phyloP scores from a whole-genome alignment of 2,797 vertebrate genomes.

The Paratrypauchen microcephalus region DNA sequence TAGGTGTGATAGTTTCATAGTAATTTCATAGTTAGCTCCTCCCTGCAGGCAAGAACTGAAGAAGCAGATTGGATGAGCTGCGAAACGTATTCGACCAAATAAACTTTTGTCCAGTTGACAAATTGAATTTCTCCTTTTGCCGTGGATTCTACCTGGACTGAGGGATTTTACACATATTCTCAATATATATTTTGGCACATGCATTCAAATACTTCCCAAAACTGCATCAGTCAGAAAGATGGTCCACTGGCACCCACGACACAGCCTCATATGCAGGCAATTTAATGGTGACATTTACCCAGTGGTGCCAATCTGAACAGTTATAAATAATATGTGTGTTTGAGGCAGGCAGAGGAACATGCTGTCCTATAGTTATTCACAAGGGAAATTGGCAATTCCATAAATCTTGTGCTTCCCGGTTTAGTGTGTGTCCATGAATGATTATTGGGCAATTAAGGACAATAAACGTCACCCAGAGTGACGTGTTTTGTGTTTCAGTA shows the following conservation, averaged over 20 bases:
- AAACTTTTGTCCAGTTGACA: no score
- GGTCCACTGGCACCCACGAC: constrained; percentile 15
- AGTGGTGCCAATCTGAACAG: constrained; percentile 9
- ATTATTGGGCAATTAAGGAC: not conserved
- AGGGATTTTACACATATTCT: no score
- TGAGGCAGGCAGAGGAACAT: not conserved
- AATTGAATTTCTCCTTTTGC: no score
- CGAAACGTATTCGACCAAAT: no score
- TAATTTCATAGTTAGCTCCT: no score
- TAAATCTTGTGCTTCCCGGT: constrained; percentile 32
- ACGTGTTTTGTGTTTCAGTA: not conserved
- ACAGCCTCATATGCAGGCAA: constrained; percentile 14
- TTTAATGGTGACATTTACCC: constrained; percentile 29
- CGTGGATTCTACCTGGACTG: no score
- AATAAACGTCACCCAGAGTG: not conserved
- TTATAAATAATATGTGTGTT: constrained; percentile 23
- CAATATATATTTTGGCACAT: no score
- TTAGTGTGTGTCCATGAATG: constrained; percentile 7
- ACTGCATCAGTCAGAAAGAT: constrained; percentile 4
- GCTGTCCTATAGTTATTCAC: not conserved
- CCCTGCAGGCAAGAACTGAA: no score
- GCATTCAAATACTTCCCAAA: no score
- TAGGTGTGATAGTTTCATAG: no score
- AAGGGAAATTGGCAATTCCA: not conserved
- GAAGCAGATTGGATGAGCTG: no score